These are phyloP conservation scores for Eueremaeus valkanovi DNA, from an alignment of 2,888 invertebrate species.

Conservation along the genomic window DNA sequence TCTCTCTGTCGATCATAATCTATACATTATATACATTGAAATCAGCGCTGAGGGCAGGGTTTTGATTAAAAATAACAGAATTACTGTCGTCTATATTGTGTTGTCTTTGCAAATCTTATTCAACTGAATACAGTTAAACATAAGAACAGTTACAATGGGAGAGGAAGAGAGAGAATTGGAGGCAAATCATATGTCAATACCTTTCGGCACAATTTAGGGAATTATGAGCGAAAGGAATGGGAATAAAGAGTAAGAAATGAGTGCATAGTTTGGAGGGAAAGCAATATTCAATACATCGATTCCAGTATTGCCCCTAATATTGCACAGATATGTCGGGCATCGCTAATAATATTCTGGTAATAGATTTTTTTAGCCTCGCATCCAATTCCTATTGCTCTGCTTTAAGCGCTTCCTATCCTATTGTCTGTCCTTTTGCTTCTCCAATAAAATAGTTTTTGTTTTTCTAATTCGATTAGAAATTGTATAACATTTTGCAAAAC, in stretches of 20 bases:
- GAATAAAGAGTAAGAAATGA: slow-evolving; percentile 7
- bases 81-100: slow-evolving; percentile 17
- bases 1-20: too few species aligned
- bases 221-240: slow-evolving; percentile 14
- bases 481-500: too few species aligned
- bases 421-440: too few species aligned
- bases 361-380: background rate
- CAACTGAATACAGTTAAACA: background rate
- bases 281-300: background rate
- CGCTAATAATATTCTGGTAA: slow-evolving; percentile 9
- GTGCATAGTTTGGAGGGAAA: background rate
- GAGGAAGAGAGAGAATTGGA: background rate
- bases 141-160: background rate
- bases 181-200: slow-evolving; percentile 29
- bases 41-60: slow-evolving; percentile 17
- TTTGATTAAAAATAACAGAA: slow-evolving; percentile 35
- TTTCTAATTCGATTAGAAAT: too few species aligned
- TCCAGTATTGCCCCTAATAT: background rate
- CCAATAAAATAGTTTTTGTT: too few species aligned
- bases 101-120: slow-evolving; percentile 10
- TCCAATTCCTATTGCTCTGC: background rate
- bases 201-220: slow-evolving; percentile 20
- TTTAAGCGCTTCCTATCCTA: too few species aligned
- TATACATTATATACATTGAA: background rate
- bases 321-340: slow-evolving; percentile 16